A percentile compares a stretch with the other conserved stretches of the same genome.
These are phyloP conservation scores for Rhadina sibilatrix DNA, from an alignment of 2,113 vertebrate genomes.

Conservation along the genomic window DNA sequence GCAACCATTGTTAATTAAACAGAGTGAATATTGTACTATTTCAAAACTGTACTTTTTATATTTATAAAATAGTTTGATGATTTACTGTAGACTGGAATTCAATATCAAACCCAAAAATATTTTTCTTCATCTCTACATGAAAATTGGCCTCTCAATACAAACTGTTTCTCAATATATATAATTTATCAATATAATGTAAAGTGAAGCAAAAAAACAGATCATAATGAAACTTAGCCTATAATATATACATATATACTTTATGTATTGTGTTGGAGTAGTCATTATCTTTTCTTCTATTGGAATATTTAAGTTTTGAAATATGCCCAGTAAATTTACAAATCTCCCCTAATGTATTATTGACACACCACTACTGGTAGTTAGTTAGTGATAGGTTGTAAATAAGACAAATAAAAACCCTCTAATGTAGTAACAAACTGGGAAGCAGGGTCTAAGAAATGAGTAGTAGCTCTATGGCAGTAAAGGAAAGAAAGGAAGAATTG, in stretches of 20 bases:
- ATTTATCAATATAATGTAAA: neutral
- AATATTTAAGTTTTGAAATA: neutral
- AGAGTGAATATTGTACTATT: neutral
- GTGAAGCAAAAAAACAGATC: neutral
- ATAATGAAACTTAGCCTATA: neutral
- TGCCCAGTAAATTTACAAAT: neutral
- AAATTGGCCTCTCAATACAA: neutral
- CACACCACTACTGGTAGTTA: neutral
- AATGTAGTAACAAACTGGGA: neutral
- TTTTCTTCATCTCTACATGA: neutral
- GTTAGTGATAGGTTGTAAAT: neutral
- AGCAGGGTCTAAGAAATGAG: neutral
- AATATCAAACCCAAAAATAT: neutral
- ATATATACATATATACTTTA: neutral
- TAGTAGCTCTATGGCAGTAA: neutral
- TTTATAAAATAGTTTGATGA: neutral
- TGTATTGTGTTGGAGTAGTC: neutral
- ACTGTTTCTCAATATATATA: neutral
- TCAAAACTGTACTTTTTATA: neutral
- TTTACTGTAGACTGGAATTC: neutral
- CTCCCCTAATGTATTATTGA: neutral
- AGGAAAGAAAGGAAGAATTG: neutral
- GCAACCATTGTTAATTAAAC: neutral
- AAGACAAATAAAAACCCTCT: neutral
- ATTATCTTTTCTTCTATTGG: neutral